Conservation (phyloP, 2,113 vertebrate species). For the Protobothrops mucrosquamatus region DNA sequence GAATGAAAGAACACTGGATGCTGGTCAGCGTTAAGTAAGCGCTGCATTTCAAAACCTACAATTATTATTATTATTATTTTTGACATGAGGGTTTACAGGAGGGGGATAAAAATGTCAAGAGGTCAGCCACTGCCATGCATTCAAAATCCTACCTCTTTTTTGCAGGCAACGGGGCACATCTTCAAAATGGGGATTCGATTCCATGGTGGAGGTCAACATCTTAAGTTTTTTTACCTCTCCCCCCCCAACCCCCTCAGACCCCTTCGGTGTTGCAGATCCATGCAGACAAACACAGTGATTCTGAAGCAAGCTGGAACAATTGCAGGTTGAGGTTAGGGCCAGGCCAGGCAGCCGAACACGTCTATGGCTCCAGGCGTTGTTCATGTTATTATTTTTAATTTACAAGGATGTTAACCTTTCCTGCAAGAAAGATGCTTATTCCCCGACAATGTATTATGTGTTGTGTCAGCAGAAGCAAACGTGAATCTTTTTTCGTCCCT, state of each 20-base stretch:
- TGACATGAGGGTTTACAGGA: not conserved
- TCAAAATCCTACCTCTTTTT: not conserved
- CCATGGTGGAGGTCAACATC: not conserved
- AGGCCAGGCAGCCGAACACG: not conserved
- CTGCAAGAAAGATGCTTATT: not conserved
- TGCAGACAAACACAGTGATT: not conserved
- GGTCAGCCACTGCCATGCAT: not conserved
- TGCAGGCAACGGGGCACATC: not conserved
- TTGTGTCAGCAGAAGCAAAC: not conserved
- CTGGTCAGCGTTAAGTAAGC: not conserved
- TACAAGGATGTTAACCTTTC: not conserved
- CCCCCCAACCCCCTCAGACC: not conserved
- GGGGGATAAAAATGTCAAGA: not conserved
- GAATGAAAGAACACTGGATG: not conserved
- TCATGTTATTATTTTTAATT: not conserved
- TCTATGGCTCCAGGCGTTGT: not conserved
- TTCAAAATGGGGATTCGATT: not conserved
- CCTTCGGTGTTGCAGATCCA: not conserved
- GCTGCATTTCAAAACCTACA: not conserved
- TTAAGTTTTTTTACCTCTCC: not conserved
- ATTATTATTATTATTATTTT: not conserved
- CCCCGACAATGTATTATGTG: not conserved
- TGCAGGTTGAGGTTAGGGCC: not conserved
- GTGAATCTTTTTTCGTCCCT: not conserved
- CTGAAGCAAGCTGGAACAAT: constrained; percentile 11